A percentile compares a stretch with the other conserved stretches of the same genome.
These are phyloP conservation scores for Clarias fuscus DNA, from an alignment of 2,797 vertebrate species.

Conservation along the genomic window DNA sequence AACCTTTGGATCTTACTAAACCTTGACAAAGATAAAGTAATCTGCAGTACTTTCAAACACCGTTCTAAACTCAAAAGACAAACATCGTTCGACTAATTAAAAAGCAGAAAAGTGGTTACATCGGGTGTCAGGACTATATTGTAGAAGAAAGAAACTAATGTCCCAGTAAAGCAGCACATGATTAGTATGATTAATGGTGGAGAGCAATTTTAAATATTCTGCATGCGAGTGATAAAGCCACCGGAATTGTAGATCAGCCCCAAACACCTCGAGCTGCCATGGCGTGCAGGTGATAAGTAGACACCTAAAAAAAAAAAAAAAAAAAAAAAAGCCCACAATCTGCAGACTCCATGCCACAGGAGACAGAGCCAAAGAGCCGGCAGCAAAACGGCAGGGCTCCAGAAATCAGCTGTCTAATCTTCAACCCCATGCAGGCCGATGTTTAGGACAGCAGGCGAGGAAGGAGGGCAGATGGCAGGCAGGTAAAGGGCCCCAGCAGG, in stretches of 20 bases:
- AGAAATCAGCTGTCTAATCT: constrained; percentile 18
- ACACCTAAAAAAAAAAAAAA: neutral
- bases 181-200: neutral
- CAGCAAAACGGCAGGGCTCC: constrained; percentile 1
- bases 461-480: constrained; percentile 25
- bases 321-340: neutral
- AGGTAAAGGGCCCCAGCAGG: constrained; percentile 23
- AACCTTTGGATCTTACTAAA: neutral
- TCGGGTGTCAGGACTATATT: neutral
- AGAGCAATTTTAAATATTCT: neutral
- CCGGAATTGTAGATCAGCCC: neutral
- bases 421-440: neutral
- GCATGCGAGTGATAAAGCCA: neutral
- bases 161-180: neutral
- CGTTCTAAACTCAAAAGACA: neutral
- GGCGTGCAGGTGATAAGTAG: constrained; percentile 12
- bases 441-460: neutral
- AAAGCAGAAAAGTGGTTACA: neutral
- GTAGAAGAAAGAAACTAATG: neutral
- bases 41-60: neutral
- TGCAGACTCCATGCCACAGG: neutral
- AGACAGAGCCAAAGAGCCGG: neutral
- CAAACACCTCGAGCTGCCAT: neutral
- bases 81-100: neutral
- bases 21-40: neutral